Base-by-base conservation (phyloP, 2,797 vertebrate species). In the Crocidura indochinensis region DNA sequence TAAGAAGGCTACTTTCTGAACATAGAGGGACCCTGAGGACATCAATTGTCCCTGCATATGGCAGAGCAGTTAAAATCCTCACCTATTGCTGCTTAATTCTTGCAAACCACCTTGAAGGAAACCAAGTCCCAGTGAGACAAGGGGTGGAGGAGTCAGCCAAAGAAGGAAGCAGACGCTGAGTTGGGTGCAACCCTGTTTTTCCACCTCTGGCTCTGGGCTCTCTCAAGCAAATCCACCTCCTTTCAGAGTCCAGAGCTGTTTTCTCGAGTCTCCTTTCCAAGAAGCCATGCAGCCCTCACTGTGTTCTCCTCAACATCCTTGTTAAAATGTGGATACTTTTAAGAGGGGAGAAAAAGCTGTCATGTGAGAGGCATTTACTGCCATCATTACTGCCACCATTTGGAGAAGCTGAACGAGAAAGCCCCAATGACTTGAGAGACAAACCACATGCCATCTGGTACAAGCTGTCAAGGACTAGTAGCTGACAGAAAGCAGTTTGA, bases 321-420 rank as follows among this genome's bases (percentile, higher is more conserved):
- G 78, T 92, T 92, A 81, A 91, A 92, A 85, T 46, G 53, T 29
- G 90, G 9, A 8, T 26, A 88, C 84, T 84, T 88, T 71, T 62
- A 38, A 93, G 68, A 62, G 67, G 69, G 44, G 12, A 77, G 38
- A 72, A 74, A 84, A 89, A 92, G 15, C 82, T 95, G 67, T 85
- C 79, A 81, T 67, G 81, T 47, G 72, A 82, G 84, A 91, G 49
- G 74, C 92, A 88, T 84, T 90, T 87, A 68, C 91, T 86, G 67
- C 67, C 69, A 22, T 88, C 88, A 89, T 93, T 95, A 90, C 74
- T 94, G 81, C 71, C 87, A 72, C 92, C 68, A 46, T 78, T 93
- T 92, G 92, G n/a, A 47, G 64, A 92, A 65, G 31, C 15, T 72
- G 14, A 90, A 67, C 31, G 72, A 87, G 92, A 92, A 90, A 79